Evolutionary conservation across 2,113 vertebrate genomes (phyloP), one percentile per base, ranked within the genome.

Genomic region (Prolemur simus): DNA sequence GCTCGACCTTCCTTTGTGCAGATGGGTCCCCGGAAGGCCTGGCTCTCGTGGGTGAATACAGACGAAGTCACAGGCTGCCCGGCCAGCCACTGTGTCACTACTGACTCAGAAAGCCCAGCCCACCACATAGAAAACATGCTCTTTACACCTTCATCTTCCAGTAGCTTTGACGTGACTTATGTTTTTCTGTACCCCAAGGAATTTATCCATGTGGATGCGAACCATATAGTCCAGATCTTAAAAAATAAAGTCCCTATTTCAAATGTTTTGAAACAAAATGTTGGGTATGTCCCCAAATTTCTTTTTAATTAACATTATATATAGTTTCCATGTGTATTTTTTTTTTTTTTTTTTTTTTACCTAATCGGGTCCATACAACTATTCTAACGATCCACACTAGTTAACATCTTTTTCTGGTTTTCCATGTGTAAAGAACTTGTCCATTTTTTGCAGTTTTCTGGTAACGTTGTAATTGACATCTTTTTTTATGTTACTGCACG

Each of bases 41-140:
- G 5, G 34, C 25, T 58, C 8, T 42, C 0, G 9, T 25, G 49
- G 14, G 18, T 56, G 39, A 1, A 5, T 0, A 2, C 37, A 39
- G 23, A 29, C 0, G 47, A 74, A 32, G 27, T 13, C 18, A 25
- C 9, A 27, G 90, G 18, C 52, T 52, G 32, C 23, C 45, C 0
- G 11, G 10, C 25, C 45, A 52, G 2, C 17, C 4, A 8, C n/a
- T 63, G n/a, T 27, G 23, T 42, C 11, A 11, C n/a, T 29, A 32
- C 37, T 25, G 13, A 29, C 2, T 2, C 7, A 42, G 27, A 42
- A 74, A n/a, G 21, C 8, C 34, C 52, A 58, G 37, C 21, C 21
- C 82, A 73, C 7, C 66, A 76, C 42, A 37, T 6, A 32, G 49
- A 49, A 82, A 74, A 47, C 9, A 29, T 27, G 4, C 7, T 42